phyloP scores from a whole-genome alignment of 2,113 vertebrate species.

The Sylvilagus bachmani region DNA sequence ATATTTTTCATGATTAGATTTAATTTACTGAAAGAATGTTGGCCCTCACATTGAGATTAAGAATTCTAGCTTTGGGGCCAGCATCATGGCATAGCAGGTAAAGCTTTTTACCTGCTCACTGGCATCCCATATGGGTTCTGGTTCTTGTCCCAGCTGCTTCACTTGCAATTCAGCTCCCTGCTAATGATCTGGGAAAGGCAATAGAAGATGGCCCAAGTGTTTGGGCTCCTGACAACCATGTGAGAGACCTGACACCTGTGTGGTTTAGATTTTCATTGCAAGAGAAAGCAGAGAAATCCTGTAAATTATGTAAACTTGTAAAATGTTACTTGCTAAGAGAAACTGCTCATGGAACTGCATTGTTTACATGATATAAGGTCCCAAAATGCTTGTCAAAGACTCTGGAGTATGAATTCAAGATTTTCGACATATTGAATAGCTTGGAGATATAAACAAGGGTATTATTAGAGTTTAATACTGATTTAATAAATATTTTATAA shows the following conservation, averaged over 20 bases:
- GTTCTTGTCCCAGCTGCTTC: no score
- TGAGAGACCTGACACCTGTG: no score
- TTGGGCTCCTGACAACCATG: no score
- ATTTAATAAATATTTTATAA: background rate
- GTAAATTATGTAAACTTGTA: background rate
- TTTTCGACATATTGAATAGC: background rate
- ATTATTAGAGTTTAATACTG: background rate
- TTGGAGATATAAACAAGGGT: background rate
- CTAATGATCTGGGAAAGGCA: no score
- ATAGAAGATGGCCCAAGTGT: no score
- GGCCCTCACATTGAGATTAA: background rate
- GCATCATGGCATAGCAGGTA: no score
- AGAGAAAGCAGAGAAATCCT: background rate
- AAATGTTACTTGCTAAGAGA: slow-evolving; percentile 29
- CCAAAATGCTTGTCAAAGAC: background rate
- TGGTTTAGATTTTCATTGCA: background rate
- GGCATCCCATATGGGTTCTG: no score
- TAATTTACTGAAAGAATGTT: background rate
- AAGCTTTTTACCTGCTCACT: no score
- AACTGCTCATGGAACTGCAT: background rate
- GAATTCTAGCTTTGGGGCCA: background rate
- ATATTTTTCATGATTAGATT: background rate
- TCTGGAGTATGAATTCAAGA: background rate
- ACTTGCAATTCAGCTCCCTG: no score
- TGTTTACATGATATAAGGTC: background rate